These are phyloP conservation scores for Sphaeridia pumilis DNA, from an alignment of 2,888 invertebrate species.

Conservation along the genomic window DNA sequence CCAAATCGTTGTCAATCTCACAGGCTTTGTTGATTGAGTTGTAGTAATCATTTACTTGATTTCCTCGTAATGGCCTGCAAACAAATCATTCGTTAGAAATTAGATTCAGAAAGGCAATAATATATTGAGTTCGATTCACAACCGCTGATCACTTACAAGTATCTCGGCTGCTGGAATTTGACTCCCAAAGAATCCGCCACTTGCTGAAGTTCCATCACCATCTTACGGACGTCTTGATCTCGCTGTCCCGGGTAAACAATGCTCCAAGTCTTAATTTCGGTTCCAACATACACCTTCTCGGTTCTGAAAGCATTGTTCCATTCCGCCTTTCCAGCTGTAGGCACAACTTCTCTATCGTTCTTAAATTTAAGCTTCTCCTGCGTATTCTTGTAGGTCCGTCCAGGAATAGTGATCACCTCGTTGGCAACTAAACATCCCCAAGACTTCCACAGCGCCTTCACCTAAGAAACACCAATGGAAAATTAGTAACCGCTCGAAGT, in stretches of 20 bases:
- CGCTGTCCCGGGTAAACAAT: constrained; percentile 17
- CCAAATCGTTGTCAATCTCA: not conserved
- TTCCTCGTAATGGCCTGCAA: too few species aligned
- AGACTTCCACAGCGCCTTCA: not conserved
- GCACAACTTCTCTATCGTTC: not conserved
- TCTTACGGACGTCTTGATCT: constrained; percentile 5
- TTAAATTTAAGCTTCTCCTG: constrained; percentile 48
- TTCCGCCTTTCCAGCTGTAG: constrained; percentile 52
- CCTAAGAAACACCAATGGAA: not conserved
- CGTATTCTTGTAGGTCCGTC: not conserved
- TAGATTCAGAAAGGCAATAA: too few species aligned
- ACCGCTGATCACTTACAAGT: constrained; percentile 14
- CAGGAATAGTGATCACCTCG: not conserved
- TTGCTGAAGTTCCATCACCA: constrained; percentile 18
- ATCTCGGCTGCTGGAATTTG: constrained; percentile 8
- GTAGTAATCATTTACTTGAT: too few species aligned
- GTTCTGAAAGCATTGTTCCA: constrained; percentile 61
- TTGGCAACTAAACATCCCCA: not conserved
- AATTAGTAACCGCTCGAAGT: not conserved
- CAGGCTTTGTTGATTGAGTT: too few species aligned
- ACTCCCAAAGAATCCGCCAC: constrained; percentile 20
- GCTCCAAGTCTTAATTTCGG: constrained; percentile 35
- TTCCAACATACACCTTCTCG: constrained; percentile 34
- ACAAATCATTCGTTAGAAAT: too few species aligned
- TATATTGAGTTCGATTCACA: too few species aligned